Percentiles rank a stretch among this genome's conserved stretches.
Conservation (phyloP, 2,797 vertebrate species). For the Australoheros facetus region DNA sequence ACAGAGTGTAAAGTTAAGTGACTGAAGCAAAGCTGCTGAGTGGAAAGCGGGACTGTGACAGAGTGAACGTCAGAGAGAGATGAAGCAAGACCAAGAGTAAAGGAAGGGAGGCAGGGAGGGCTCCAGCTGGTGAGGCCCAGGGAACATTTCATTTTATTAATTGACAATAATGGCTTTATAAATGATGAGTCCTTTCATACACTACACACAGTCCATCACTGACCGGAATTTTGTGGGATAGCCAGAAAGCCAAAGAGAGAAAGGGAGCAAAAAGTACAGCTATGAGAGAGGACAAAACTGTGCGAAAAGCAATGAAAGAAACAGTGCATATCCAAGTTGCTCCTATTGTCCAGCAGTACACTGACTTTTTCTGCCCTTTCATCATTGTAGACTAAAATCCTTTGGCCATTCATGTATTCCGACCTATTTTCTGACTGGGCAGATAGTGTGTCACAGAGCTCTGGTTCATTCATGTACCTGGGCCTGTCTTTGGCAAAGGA, state of each 20-base stretch:
- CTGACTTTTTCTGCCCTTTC: slow-evolving; percentile 54
- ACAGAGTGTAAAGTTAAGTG: slow-evolving; percentile 17
- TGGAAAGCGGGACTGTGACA: slow-evolving; percentile 42
- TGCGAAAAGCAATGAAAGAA: slow-evolving; percentile 51
- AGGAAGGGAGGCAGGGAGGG: slow-evolving; percentile 26
- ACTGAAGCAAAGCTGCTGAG: slow-evolving; percentile 28
- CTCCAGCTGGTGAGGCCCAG: slow-evolving; percentile 82
- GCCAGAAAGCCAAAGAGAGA: slow-evolving; percentile 54
- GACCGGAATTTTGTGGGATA: slow-evolving; percentile 71
- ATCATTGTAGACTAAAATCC: slow-evolving; percentile 55
- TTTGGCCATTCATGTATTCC: slow-evolving; percentile 64
- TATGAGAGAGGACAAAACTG: slow-evolving; percentile 39
- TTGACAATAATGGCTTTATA: slow-evolving; percentile 87
- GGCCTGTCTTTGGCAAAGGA: slow-evolving; percentile 64
- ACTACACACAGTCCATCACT: slow-evolving; percentile 75
- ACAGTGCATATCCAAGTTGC: slow-evolving; percentile 46
- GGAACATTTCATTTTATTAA: slow-evolving; percentile 85
- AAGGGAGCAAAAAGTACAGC: slow-evolving; percentile 43
- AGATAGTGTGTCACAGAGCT: slow-evolving; percentile 74
- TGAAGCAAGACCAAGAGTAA: slow-evolving; percentile 30
- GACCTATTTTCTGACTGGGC: slow-evolving; percentile 69
- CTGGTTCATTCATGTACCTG: slow-evolving; percentile 66
- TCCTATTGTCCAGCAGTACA: slow-evolving; percentile 42
- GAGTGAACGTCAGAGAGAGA: slow-evolving; percentile 37
- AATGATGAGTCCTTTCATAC: slow-evolving; percentile 78